Evolutionary conservation across 2,113 vertebrate genomes (phyloP).

Genomic region (Oncorhynchus mykiss): DNA sequence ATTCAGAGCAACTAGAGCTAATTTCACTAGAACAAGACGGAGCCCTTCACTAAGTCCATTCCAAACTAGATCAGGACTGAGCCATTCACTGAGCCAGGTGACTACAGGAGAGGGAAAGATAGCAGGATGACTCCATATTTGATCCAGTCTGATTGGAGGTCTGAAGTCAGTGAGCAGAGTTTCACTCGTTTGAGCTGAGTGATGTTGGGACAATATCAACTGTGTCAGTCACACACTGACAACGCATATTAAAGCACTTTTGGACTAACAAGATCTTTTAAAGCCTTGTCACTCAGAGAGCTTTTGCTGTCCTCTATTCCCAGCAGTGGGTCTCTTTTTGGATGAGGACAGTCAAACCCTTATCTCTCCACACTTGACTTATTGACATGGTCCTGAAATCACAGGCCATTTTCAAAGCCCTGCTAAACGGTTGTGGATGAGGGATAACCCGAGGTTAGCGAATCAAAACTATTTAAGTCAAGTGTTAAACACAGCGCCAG

Average conservation of each 20-base stretch:
- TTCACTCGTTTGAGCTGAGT: slow-evolving; percentile 37
- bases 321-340: slow-evolving; percentile 15
- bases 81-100: background rate
- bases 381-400: slow-evolving; percentile 25
- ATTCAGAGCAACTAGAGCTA: no score
- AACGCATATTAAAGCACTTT: background rate
- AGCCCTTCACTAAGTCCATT: background rate
- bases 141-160: slow-evolving; percentile 7
- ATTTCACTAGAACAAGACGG: background rate
- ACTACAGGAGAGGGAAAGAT: background rate
- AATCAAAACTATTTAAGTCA: slow-evolving; percentile 53
- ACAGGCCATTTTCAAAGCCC: slow-evolving; percentile 2
- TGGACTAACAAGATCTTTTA: slow-evolving; percentile 49
- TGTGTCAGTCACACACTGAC: background rate
- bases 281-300: slow-evolving; percentile 42
- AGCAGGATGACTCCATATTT: background rate
- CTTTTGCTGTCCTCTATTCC: slow-evolving; percentile 17
- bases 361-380: slow-evolving; percentile 40
- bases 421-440: background rate
- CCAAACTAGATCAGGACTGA: background rate
- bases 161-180: slow-evolving; percentile 19
- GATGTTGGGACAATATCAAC: background rate
- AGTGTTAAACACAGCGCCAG: slow-evolving; percentile 50
- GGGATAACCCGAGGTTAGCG: slow-evolving; percentile 14
- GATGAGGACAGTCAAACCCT: slow-evolving; percentile 26